phyloP scores from a whole-genome alignment of 2,888 invertebrate species.

The Sthenelais limicola region DNA sequence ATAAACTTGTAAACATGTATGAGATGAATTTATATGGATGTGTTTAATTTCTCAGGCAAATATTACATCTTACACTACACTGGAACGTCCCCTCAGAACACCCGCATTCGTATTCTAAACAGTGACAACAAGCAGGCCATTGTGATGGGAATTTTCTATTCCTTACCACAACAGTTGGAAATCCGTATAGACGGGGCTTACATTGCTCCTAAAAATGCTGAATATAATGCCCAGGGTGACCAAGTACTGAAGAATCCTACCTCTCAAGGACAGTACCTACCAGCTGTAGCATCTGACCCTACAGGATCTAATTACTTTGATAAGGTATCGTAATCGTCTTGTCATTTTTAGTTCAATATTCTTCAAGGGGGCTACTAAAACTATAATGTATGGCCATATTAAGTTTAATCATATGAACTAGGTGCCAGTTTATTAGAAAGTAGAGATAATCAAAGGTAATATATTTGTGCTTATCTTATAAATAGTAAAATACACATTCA shows the following conservation, averaged over 20 bases:
- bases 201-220: conserved; percentile 28
- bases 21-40: no score
- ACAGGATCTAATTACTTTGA: conserved; percentile 62
- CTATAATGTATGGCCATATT: no score
- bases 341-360: background rate
- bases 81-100: conserved; percentile 61
- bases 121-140: conserved; percentile 54
- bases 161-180: conserved; percentile 55
- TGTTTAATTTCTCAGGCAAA: conserved; percentile 55
- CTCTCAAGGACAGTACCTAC: conserved; percentile 51
- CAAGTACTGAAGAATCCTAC: conserved; percentile 44
- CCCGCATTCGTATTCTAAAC: conserved; percentile 61
- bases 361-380: no score
- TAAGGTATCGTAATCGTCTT: background rate
- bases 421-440: no score
- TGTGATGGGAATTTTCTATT: conserved; percentile 58
- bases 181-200: conserved; percentile 48
- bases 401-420: no score
- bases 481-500: no score
- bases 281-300: conserved; percentile 45
- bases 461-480: no score
- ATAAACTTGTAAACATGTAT: no score
- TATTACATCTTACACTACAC: conserved; percentile 60
- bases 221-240: conserved; percentile 42
- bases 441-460: no score